Percentiles rank a stretch among this genome's conserved stretches.
Evolutionary conservation across 2,888 invertebrate genomes (phyloP).

Genomic region (Quadroppia sp.): DNA sequence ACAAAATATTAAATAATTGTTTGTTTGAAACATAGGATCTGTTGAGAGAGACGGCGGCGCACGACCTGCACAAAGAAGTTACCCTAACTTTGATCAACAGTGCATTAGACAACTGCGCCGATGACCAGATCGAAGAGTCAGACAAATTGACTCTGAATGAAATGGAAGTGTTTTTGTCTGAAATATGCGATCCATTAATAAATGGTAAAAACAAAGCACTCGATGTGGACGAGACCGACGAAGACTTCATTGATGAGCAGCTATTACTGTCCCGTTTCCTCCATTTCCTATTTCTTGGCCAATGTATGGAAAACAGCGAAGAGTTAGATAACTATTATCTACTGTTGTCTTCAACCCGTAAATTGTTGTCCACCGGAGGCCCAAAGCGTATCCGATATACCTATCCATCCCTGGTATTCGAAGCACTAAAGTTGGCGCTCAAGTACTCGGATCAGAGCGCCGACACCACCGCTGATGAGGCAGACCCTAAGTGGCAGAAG

Average conservation of each 20-base stretch:
- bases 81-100: slow-evolving; percentile 41
- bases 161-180: slow-evolving; percentile 42
- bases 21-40: slow-evolving; percentile 15
- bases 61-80: slow-evolving; percentile 42
- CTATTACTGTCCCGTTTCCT: slow-evolving; percentile 70
- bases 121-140: slow-evolving; percentile 38
- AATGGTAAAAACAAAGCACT: slow-evolving; percentile 22
- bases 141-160: slow-evolving; percentile 39
- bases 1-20: background rate
- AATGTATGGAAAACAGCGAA: slow-evolving; percentile 38
- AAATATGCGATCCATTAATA: slow-evolving; percentile 43
- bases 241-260: slow-evolving; percentile 94
- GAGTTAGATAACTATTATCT: slow-evolving; percentile 42
- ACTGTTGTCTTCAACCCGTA: slow-evolving; percentile 62
- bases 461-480: slow-evolving; percentile 61
- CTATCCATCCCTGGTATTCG: slow-evolving; percentile 88
- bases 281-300: slow-evolving; percentile 52
- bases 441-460: slow-evolving; percentile 70
- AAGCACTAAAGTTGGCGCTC: slow-evolving; percentile 82
- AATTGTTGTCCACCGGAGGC: slow-evolving; percentile 86
- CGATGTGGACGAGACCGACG: slow-evolving; percentile 52
- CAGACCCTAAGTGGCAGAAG: slow-evolving; percentile 97
- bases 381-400: slow-evolving; percentile 80
- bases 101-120: slow-evolving; percentile 40
- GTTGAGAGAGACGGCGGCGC: slow-evolving; percentile 38